Conservation (phyloP, 2,888 invertebrate genomes). For the Ischnus inquisitorius region DNA sequence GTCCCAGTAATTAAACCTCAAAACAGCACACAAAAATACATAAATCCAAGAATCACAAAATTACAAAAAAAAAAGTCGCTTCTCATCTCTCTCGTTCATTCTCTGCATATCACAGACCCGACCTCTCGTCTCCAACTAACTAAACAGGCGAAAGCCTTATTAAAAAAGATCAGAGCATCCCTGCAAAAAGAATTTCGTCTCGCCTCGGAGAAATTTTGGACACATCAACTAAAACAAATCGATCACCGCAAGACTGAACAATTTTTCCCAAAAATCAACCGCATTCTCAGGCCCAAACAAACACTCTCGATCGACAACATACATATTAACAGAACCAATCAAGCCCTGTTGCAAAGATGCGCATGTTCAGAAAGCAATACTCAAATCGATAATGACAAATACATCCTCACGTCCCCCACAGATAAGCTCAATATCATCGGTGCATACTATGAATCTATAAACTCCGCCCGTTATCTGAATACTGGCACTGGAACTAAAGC, state of each 20-base stretch:
- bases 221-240: conserved; percentile 43
- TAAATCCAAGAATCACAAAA: background rate
- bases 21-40: background rate
- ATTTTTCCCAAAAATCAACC: conserved; percentile 64
- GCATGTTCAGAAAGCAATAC: background rate
- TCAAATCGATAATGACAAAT: background rate
- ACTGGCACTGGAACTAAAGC: background rate
- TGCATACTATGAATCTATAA: conserved; percentile 26
- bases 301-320: background rate
- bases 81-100: background rate
- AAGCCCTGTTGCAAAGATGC: background rate
- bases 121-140: background rate
- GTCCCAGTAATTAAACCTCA: background rate
- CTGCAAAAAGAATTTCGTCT: background rate
- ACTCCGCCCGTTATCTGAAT: background rate
- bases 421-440: conserved; percentile 16
- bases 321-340: background rate
- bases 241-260: conserved; percentile 44
- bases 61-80: background rate
- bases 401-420: background rate
- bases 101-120: background rate
- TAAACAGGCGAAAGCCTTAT: background rate
- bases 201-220: conserved; percentile 29
- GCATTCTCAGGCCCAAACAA: conserved; percentile 38
- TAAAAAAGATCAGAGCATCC: background rate